Base-by-base conservation (phyloP, 2,888 invertebrate genomes). In the Cantharis rustica region DNA sequence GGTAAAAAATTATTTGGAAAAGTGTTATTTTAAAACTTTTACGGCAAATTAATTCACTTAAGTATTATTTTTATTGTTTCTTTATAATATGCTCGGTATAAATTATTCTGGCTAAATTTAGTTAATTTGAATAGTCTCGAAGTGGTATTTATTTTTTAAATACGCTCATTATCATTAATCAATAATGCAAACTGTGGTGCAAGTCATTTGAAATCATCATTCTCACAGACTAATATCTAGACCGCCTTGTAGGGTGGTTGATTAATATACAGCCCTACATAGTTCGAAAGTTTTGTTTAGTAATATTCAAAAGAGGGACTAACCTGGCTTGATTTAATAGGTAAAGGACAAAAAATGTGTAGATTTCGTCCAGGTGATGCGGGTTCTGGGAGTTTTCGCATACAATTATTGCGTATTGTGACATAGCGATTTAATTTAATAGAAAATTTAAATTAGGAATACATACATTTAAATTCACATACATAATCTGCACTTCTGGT, bases 301-400 rank as follows among this genome's bases (percentile, higher is more conserved):
- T 72, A 79, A 74, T 80, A 81, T 81, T 79, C 80, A 80, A 81
- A 80, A 76, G 72, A 81, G 79, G 81, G 80, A 79, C 79, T 76
- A 78, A 76, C 76, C 72, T 73, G 78, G 79, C 68, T 73, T 77
- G 78, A 79, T 78, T 79, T 79, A 80, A 81, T 80, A 73, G 79
- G 79, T 76, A 73, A 78, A 78, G 75, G 62, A 75, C 77, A 78
- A 79, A 78, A 75, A 75, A 76, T 68, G 26, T 75, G 71, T 61
- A 71, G 77, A 80, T 79, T 79, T 79, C 78, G 79, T 79, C 81
- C 82, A 81, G 82, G 82, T 82, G 82, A 80, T 76, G 77, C 75
- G 79, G 78, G 79, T 78, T 79, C 80, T 79, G 81, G 77, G 80
- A 81, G 81, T 77, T 81, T 79, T 75, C 75, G 75, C 80, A 82